Evolutionary conservation across 2,888 invertebrate genomes (phyloP), one percentile per base, ranked within the genome.

Genomic region (Ophioninae sp.): DNA sequence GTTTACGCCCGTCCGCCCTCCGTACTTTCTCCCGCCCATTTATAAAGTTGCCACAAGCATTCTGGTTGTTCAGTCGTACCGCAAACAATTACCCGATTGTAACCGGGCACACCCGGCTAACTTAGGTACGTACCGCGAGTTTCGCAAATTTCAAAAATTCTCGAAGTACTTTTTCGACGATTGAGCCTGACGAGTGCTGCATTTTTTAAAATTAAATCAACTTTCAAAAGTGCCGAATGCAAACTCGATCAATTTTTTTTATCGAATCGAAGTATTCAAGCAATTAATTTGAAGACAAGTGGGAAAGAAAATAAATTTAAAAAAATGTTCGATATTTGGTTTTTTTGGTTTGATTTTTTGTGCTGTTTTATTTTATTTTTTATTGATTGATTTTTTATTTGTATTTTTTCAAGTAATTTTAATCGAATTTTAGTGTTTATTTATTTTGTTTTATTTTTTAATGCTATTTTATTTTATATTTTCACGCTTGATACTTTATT

Each of bases 11-110:
- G 79, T 79, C 68, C 76, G 23, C 83, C 87, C 87, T 85, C 85
- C 87, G 83, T 86, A 91, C 92, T 92, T 92, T 92, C 92, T 92
- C 92, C 89, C 88, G 89, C 85, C 76, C 89, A 89, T 90, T 91
- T 92, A 92, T 92, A 92, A 91, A 90, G 89, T 89, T 90, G 86
- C 81, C 82, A 86, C 88, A 85, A 90, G 90, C 89, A 88, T 88
- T 86, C 87, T 85, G 84, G 86, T 87, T 88, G 89, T 90, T 91
- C 92, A 92, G 92, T 92, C 88, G 87, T 89, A 85, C 83, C 84
- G 84, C 82, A 85, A 87, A 88, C 89, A 89, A 89, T 89, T 87
- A 86, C 89, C 85, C 85, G 85, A 86, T 85, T 87, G 83, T 79
- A 79, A 77, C 82, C 73, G 81, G 77, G 65, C 83, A 41, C 65